Base-by-base conservation (phyloP, 1,140 invertebrate species). In the Drosophila obscura region DNA sequence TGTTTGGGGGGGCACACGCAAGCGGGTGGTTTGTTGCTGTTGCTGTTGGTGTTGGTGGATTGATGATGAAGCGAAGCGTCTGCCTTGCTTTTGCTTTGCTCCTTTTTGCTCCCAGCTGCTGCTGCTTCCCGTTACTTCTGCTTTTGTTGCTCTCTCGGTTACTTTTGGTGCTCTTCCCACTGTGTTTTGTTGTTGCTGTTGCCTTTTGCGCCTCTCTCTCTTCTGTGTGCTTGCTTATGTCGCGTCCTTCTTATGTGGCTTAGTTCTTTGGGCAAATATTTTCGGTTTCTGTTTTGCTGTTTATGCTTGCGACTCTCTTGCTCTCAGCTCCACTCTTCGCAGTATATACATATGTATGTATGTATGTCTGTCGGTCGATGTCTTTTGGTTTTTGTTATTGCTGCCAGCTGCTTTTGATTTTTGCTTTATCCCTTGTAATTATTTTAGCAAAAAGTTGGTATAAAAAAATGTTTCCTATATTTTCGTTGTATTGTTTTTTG, bases 251-350 rank as follows among this genome's bases (percentile, higher is more conserved):
- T 68, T 48, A n/a, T 66, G 50, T 57, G 63, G 53, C 63, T 48
- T 67, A 57, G 43, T 67, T 63, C 50, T 63, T 67, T 75, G 65
- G 59, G 65, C 74, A 87, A 85, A 74, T 72, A 78, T 71, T 75
- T 87, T 58, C 68, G 48, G 51, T 67, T 73, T 66, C 19, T 31
- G 24, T 28, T 66, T 15, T 46, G 19, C 15, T 46, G 43, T 46
- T 50, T 39, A 39, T 31, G 15, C 13, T n/a, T 24, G 2, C 26
- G 44, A 16, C 19, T 13, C 35, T 39, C 5, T 9, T 49, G 35
- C 11, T 13, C 35, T 24, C 2, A 7, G 35, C 9, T 39, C 35
- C 35, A 11, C 35, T 11, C 9, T 1, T 28, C 5, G 6, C 35
- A 39, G 11, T 39, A 4, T 13, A 11, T 39, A 3, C 19, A 19